Base-by-base conservation (phyloP, 1,140 invertebrate species). In the Pseudobourletiella spinata region DNA sequence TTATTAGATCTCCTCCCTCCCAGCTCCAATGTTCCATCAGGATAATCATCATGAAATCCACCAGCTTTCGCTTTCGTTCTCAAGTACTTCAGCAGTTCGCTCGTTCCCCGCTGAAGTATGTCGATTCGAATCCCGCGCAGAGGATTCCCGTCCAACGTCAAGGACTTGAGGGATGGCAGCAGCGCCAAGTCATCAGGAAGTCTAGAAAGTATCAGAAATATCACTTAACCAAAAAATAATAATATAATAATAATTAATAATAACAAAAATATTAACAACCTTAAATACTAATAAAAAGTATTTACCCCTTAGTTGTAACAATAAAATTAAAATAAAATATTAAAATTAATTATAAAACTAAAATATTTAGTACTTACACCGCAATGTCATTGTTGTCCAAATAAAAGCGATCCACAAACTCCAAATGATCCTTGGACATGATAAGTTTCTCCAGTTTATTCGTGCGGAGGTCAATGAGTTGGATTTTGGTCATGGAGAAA, bases 121-220 rank as follows among this genome's bases (percentile, higher is more conserved):
- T 91, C 88, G 51, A 83, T 78, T 55, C 88, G 76, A 35, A 91
- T 82, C 24, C 83, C 83, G 69, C 84, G 80, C 64, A 94, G 77
- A 66, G 87, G 86, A 78, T 95, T 95, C 1, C 90, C 92, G 54
- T 92, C 87, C 43, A 95, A 78, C 61, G 84, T 82, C 42, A 95
- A 79, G 58, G 85, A 85, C 68, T 89, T 89, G 39, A 95, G 75
- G 73, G 91, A 86, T 1, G 85, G 83, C 65, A 95, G 77, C 8
- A 85, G 75, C 1, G 87, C 82, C 22, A 95, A 71, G 28, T 82
- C 82, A 70, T 78, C 81, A 26, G 92, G 90, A 66, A 95, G 76
- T 59, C 87, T 91, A 71, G 32, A 76, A 73, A 35, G n/a, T n/a
- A n/a, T n/a, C n/a, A n/a, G n/a, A n/a, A n/a, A n/a, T n/a, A n/a